Base-by-base conservation (phyloP, 2,888 invertebrate species). In the Conchocele bisecta region DNA sequence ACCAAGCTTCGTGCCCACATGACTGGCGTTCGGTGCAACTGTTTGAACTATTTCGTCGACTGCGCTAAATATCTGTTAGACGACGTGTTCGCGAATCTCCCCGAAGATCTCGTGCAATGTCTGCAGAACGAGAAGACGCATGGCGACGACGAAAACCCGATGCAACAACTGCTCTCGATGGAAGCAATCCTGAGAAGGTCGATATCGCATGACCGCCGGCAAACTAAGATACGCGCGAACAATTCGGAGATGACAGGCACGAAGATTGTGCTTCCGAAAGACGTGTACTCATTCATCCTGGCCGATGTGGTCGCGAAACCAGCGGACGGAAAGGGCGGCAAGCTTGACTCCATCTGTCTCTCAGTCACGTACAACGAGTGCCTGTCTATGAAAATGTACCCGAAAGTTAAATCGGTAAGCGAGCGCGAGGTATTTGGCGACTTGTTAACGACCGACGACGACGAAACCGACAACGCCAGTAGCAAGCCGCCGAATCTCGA, bases 41-140 rank as follows among this genome's bases (percentile, higher is more conserved):
- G 41, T 42, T n/a, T 59, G 5, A 22, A 31, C 24, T 59, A 35
- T 39, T 46, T 59, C 20, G 46, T 59, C 9, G 17, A 35, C 31
- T 59, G 59, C 37, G 59, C 46, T 3, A 44, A 59, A 28, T 46
- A 33, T 26, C n/a, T n/a, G 35, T 59, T 44, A 15, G 59, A 59
- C 22, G 46, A 59, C 33, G 31, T 44, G 11, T 59, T 44, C 31
- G 44, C 46, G 5, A 44, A 57, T 13, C 56, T 31, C n/a, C 39
- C 56, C 11, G 56, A 54, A 22, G 15, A 54, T 28, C 29, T 42
- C 33, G 44, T 44, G 4, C 20, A 17, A 5, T 33, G 58, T 22
- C 22, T 58, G 33, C 26, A 44, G 24, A n/a, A 20, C 6, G 20
- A 15, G 2, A 20, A 29, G 20, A 28, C 29, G 22, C 13, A 17